These are phyloP conservation scores for Mantis religiosa DNA, from an alignment of 2,888 invertebrate genomes.

Conservation along the genomic window DNA sequence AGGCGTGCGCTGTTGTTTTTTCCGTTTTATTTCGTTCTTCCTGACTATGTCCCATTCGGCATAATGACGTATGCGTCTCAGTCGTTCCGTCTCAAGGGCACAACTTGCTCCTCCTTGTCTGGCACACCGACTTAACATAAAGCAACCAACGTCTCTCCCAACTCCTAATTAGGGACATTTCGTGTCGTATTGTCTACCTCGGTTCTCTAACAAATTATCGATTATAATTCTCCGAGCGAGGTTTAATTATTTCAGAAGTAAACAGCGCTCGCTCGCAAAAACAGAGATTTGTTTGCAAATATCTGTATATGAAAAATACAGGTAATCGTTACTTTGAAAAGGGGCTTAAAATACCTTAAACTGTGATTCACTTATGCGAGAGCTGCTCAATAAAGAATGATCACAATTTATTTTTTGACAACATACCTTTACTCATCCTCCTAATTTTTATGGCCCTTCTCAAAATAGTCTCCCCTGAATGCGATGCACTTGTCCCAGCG, in stretches of 20 bases:
- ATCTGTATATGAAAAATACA: too few relatives aligned
- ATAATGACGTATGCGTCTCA: background rate
- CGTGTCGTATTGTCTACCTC: background rate
- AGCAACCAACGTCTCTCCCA: background rate
- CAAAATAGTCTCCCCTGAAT: too few relatives aligned
- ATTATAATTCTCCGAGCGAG: background rate
- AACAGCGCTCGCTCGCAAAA: background rate
- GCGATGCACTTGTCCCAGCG: too few relatives aligned
- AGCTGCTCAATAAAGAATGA: too few relatives aligned
- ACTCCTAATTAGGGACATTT: background rate
- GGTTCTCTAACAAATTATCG: background rate
- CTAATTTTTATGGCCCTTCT: too few relatives aligned
- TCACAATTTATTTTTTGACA: too few relatives aligned
- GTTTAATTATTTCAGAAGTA: background rate
- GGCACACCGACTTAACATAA: background rate
- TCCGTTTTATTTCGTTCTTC: background rate
- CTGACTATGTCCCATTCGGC: background rate
- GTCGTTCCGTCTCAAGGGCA: background rate
- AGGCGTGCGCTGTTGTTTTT: background rate
- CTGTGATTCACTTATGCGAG: too few relatives aligned
- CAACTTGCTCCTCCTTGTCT: background rate
- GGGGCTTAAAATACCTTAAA: too few relatives aligned
- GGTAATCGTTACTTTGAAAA: too few relatives aligned
- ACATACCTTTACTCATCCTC: too few relatives aligned
- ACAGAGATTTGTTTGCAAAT: too few relatives aligned